phyloP scores from a whole-genome alignment of 1,140 invertebrate genomes.

The Venturia canescens region DNA sequence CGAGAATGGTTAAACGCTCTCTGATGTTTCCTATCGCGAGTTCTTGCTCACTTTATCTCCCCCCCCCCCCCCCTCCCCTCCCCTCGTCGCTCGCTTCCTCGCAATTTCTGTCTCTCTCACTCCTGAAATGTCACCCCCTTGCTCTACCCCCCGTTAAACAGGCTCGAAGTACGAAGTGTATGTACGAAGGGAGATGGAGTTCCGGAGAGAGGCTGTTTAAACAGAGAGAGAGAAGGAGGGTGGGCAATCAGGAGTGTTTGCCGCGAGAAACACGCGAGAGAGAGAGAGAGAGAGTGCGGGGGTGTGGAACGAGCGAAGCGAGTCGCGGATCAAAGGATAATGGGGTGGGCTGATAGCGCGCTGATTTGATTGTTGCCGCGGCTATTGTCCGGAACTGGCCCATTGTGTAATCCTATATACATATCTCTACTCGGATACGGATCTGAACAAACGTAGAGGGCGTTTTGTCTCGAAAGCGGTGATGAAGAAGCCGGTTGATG shows the following conservation, averaged over 20 bases:
- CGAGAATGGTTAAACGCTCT: conserved; percentile 47
- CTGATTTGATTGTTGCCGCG: conserved; percentile 76
- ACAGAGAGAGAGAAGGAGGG: conserved; percentile 65
- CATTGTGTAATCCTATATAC: conserved; percentile 61
- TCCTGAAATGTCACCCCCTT: neutral
- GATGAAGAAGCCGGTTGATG: too few species aligned
- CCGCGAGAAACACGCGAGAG: conserved; percentile 61
- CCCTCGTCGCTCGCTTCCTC: neutral
- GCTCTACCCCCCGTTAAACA: conserved; percentile 54
- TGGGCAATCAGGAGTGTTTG: conserved; percentile 77
- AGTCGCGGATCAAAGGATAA: conserved; percentile 74
- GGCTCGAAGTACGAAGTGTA: conserved; percentile 37
- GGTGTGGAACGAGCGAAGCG: conserved; percentile 54
- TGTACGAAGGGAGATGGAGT: conserved; percentile 61
- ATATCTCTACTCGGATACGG: neutral
- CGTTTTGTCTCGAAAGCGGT: neutral
- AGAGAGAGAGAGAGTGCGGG: conserved; percentile 59
- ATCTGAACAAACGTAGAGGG: neutral
- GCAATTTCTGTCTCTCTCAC: neutral
- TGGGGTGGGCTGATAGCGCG: conserved; percentile 73
- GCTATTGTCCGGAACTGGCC: conserved; percentile 72
- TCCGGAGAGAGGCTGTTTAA: conserved; percentile 70
- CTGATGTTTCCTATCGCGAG: conserved; percentile 13
- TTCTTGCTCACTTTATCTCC: neutral
- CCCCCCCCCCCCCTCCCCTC: neutral